Percentiles rank a stretch among this genome's conserved stretches.
These are phyloP conservation scores for Mactromeris polynyma DNA, from an alignment of 2,888 invertebrate genomes.

Conservation along the genomic window DNA sequence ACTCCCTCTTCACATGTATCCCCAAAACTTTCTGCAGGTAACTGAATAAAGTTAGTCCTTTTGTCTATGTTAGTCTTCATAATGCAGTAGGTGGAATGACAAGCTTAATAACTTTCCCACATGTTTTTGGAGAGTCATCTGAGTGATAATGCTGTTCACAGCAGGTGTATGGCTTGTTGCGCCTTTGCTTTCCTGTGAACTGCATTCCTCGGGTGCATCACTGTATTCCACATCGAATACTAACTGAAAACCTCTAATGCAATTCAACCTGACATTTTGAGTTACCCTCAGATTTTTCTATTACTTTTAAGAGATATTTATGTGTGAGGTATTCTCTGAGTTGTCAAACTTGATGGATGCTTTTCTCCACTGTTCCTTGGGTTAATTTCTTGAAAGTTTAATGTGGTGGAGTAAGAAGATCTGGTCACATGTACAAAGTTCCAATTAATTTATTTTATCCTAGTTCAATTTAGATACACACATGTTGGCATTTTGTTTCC, in stretches of 20 bases:
- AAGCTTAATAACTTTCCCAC: not conserved
- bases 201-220: not conserved
- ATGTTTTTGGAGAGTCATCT: not conserved
- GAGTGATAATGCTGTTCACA: not conserved
- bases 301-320: not conserved
- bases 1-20: not conserved
- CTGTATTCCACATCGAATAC: not conserved
- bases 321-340: not conserved
- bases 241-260: not conserved
- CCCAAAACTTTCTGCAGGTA: not conserved
- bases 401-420: not conserved
- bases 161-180: not conserved
- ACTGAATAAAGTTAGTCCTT: not conserved
- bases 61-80: not conserved
- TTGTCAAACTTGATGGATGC: not conserved
- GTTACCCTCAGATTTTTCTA: not conserved
- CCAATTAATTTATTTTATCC: not conserved
- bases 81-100: not conserved
- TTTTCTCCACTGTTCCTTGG: not conserved
- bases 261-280: slow-evolving; percentile 6
- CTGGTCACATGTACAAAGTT: not conserved
- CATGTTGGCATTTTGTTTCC: not conserved
- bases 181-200: not conserved
- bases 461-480: not conserved
- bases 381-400: not conserved